A percentile compares a stretch with the other conserved stretches of the same genome.
Conservation (phyloP, 23 tunicate genomes). For the Phallusia fumigata region DNA sequence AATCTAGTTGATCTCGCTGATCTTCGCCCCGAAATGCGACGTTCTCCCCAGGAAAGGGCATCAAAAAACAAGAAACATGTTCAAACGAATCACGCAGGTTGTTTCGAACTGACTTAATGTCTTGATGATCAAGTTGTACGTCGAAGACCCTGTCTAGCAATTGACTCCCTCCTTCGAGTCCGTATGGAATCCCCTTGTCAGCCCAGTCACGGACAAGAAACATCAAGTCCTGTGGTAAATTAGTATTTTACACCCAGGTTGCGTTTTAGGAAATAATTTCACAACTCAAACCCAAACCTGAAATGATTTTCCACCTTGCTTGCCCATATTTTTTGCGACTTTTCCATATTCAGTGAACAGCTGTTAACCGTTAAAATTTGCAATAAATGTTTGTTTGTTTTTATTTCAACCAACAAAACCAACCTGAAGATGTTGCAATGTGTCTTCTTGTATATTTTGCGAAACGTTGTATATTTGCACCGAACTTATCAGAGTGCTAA, state of each 20-base stretch:
- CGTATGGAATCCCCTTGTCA: conserved; percentile 19
- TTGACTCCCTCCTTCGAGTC: conserved; percentile 36
- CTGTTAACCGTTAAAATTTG: neutral
- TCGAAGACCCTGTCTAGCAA: conserved; percentile 17
- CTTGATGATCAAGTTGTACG: conserved; percentile 15
- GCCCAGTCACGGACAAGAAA: conserved; percentile 48
- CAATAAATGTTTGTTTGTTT: neutral
- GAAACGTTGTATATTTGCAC: neutral
- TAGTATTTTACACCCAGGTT: neutral
- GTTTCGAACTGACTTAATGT: conserved; percentile 22
- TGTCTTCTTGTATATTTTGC: neutral
- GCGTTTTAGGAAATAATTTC: neutral
- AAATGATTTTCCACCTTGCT: neutral
- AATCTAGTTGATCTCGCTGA: neutral
- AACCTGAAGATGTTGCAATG: neutral
- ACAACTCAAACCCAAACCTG: neutral
- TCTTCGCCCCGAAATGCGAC: conserved; percentile 13
- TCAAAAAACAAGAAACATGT: conserved; percentile 36
- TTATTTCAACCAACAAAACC: neutral
- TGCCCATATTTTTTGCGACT: neutral
- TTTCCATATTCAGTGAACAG: neutral
- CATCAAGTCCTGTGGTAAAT: conserved; percentile 21
- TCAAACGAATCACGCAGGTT: conserved; percentile 28
- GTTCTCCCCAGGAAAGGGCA: conserved; percentile 47
- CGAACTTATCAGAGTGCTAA: conserved; percentile 29